Conservation (phyloP, 2,113 vertebrate species). For the Pogonocichla stellata region DNA sequence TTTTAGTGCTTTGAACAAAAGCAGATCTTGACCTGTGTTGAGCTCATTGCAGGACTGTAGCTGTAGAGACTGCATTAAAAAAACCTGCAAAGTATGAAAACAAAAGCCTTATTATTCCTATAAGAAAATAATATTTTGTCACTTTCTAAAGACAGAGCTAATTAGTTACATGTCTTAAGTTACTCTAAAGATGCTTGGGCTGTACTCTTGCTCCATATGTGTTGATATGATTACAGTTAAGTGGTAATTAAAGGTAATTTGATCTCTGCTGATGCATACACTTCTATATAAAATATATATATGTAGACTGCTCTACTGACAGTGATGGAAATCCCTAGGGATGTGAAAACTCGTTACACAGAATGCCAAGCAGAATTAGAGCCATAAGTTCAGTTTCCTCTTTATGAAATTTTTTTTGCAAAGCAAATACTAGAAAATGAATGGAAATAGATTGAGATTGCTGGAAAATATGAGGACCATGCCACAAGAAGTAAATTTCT, state of each 20-base stretch:
- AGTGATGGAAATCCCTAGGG: neutral
- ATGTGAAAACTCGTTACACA: neutral
- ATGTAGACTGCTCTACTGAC: neutral
- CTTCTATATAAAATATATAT: neutral
- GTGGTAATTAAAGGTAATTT: neutral
- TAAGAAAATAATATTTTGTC: neutral
- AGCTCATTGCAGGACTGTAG: neutral
- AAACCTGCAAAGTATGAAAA: neutral
- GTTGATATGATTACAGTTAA: neutral
- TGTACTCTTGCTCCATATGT: neutral
- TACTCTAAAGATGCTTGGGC: neutral
- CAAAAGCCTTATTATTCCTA: neutral
- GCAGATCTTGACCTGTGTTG: neutral
- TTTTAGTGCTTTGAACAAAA: neutral
- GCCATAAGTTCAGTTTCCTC: neutral
- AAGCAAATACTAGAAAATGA: conserved; percentile 8
- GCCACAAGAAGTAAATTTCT: neutral
- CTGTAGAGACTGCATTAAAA: neutral
- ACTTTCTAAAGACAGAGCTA: neutral
- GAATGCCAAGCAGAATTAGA: conserved; percentile 8
- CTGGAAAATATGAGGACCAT: neutral
- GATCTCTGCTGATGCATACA: neutral
- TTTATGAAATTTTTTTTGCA: neutral
- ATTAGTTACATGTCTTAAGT: neutral
- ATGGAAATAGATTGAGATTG: conserved; percentile 21